Evolutionary conservation across 2,888 invertebrate species (phyloP), one percentile per base, ranked within the genome.

Genomic region (Philhelius pedissequus): DNA sequence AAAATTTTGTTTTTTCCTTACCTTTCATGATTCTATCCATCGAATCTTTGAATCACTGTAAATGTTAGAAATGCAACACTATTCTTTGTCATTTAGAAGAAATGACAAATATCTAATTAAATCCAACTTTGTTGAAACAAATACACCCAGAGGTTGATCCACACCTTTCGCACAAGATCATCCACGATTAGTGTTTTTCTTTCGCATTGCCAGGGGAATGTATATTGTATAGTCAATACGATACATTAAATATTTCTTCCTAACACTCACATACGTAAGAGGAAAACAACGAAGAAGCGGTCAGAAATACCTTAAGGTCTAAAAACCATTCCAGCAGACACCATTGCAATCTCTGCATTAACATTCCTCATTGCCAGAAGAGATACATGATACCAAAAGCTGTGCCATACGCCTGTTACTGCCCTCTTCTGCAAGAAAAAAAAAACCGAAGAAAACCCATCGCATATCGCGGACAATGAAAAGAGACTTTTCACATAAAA

Each of bases 361-460:
- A 77, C 77, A 82, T 82, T 82, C 73, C 48, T 73, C 74, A 69
- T 35, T 43, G 73, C 69, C 60, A 48, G 13, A 35, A 54, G 54
- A 69, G 78, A 73, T 83, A 77, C 62, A 30, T 70, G 82, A 82
- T 73, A 82, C 60, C 71, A 56, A 71, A 50, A 38, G 52, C 71
- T 60, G 73, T 82, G 73, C 68, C 56, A 69, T 77, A 62, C 78
- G 77, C 62, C 62, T 52, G 40, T 40, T 71, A 38, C 45, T 70
- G 62, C 22, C 30, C n/a, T 30, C 43, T 48, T 48, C 48, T 9
- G 5, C 3, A 3, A n/a, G 9, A 5, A 15, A 56, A 35, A 8
- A 35, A 8, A 56, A n/a, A 25, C 3, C 1, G 25, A 56, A 56
- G 11, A 38, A 38, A 58, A 35, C 13, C 18, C 22, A 35, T 22